Evolutionary conservation across 2,113 vertebrate genomes (phyloP).

Genomic region (Lycaon pictus): DNA sequence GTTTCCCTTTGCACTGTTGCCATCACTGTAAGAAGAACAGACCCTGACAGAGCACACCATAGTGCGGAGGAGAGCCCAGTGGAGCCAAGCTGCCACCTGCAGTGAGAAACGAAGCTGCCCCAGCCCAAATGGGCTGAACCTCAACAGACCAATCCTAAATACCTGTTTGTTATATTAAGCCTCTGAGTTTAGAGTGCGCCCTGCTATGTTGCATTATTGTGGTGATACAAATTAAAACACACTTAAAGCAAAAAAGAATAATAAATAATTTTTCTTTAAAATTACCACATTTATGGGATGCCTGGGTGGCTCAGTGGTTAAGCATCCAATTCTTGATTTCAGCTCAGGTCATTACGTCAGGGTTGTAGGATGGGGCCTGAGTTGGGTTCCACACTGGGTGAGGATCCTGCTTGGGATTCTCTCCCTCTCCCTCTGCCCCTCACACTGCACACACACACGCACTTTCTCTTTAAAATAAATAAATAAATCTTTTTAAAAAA

Average conservation of each 20-base stretch:
- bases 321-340: not conserved
- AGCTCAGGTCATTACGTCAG: too few relatives aligned
- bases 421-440: too few relatives aligned
- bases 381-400: too few relatives aligned
- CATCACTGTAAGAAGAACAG: not conserved
- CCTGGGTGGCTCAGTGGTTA: not conserved
- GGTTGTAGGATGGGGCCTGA: too few relatives aligned
- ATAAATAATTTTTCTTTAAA: not conserved
- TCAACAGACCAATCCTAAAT: not conserved
- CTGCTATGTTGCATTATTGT: not conserved
- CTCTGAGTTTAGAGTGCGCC: not conserved
- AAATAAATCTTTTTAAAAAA: too few relatives aligned
- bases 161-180: not conserved
- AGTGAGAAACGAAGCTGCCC: not conserved
- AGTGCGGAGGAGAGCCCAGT: rapidly evolving
- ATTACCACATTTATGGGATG: not conserved
- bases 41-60: not conserved
- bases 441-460: too few relatives aligned
- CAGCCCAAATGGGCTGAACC: not conserved
- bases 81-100: not conserved
- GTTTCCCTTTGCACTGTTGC: not conserved
- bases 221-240: not conserved
- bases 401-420: too few relatives aligned
- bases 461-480: too few relatives aligned
- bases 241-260: not conserved